Conservation (phyloP, 2,888 invertebrate species). For the Sinodicranocentrus sp. region DNA sequence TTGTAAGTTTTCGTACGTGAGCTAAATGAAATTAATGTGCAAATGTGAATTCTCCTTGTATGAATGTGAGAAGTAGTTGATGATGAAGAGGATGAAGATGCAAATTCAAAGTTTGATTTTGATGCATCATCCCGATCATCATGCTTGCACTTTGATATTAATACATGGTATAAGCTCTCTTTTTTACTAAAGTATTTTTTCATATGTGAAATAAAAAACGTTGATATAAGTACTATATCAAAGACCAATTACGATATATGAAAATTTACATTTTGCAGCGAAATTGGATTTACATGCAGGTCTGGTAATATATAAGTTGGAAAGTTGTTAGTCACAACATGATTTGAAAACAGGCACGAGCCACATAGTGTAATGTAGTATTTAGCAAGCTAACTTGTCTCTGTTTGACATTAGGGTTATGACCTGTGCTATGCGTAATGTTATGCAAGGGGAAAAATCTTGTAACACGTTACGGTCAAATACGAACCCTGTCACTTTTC, state of each 20-base stretch:
- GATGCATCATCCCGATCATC: slow-evolving; percentile 39
- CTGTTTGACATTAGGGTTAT: slow-evolving; percentile 2
- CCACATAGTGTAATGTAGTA: no score
- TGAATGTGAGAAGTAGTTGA: not conserved
- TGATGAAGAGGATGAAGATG: slow-evolving; percentile 34
- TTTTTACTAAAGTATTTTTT: no score
- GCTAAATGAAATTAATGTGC: slow-evolving; percentile 35
- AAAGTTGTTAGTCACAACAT: no score
- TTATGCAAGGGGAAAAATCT: not conserved
- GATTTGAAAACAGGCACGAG: not conserved
- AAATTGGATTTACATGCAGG: no score
- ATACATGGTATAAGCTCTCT: no score
- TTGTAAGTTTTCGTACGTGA: slow-evolving; percentile 41
- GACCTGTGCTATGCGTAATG: not conserved
- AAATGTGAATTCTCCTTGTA: slow-evolving; percentile 1
- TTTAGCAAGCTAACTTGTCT: not conserved
- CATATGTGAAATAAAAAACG: no score
- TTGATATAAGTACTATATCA: no score
- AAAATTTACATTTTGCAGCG: no score
- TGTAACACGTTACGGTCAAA: slow-evolving; percentile 5
- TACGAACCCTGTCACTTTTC: slow-evolving; percentile 4
- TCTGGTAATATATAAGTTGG: no score
- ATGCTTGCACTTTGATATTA: no score
- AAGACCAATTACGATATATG: no score
- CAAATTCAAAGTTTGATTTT: slow-evolving; percentile 49